Conservation (phyloP, 2,797 vertebrate species). For the Neomorphus geoffroyi region DNA sequence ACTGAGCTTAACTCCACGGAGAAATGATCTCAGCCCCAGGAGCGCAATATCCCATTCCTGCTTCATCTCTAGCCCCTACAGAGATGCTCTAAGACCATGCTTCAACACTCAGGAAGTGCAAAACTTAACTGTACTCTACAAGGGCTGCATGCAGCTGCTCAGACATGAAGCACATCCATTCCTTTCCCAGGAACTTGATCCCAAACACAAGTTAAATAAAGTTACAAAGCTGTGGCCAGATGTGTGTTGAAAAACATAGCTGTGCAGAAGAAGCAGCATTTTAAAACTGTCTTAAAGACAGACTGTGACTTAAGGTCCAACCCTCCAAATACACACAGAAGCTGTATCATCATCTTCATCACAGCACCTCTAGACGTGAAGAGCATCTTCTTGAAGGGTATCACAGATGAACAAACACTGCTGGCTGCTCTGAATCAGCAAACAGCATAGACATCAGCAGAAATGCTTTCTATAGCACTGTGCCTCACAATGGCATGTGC, state of each 20-base stretch:
- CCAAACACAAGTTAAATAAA: background rate
- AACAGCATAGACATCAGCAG: background rate
- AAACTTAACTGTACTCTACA: background rate
- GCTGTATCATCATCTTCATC: background rate
- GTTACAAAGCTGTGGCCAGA: background rate
- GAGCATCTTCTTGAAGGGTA: background rate
- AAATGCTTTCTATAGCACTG: fast-evolving
- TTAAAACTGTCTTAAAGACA: background rate
- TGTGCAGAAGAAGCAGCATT: background rate
- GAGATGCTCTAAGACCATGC: background rate
- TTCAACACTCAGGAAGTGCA: background rate
- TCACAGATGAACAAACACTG: background rate
- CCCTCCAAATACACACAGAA: background rate
- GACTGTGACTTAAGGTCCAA: background rate
- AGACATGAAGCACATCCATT: background rate
- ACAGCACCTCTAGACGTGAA: background rate
- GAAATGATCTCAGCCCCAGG: background rate
- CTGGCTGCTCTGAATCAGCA: background rate
- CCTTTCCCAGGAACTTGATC: background rate
- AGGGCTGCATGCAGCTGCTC: background rate
- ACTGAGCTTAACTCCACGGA: background rate
- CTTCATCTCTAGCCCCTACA: background rate
- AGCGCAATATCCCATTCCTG: background rate
- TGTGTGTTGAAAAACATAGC: background rate
- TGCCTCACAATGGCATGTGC: fast-evolving